These are phyloP conservation scores for Diarsia mendica DNA, from an alignment of 2,888 invertebrate species.

Conservation along the genomic window DNA sequence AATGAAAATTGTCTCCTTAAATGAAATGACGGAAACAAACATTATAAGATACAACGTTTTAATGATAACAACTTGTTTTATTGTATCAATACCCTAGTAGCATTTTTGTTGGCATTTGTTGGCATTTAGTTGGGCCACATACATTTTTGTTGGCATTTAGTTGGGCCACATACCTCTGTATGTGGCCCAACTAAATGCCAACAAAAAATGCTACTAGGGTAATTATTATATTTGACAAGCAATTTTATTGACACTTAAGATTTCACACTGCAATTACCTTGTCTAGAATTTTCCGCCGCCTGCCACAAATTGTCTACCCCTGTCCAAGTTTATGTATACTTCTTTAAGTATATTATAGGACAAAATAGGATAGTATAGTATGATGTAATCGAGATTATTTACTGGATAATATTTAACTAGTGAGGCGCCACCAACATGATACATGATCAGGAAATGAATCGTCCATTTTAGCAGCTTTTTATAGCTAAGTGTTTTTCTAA, in stretches of 20 bases:
- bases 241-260: not conserved
- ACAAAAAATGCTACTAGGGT: too few relatives aligned
- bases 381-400: slow-evolving; percentile 58
- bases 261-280: too few relatives aligned
- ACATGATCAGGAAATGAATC: slow-evolving; percentile 33
- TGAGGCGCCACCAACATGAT: slow-evolving; percentile 48
- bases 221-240: not conserved
- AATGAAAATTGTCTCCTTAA: not conserved
- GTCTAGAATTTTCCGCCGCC: not conserved
- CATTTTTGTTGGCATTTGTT: too few relatives aligned
- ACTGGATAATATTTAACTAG: slow-evolving; percentile 34
- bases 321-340: slow-evolving; percentile 32
- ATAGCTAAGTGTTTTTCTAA: slow-evolving; percentile 18
- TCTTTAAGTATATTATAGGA: slow-evolving; percentile 4
- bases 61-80: not conserved
- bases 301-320: slow-evolving; percentile 5
- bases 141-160: too few relatives aligned
- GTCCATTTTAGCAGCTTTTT: slow-evolving; percentile 11
- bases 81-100: not conserved
- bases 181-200: too few relatives aligned
- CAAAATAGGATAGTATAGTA: not conserved
- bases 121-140: too few relatives aligned
- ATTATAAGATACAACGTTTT: not conserved
- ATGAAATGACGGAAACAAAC: not conserved
- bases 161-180: too few relatives aligned